Evolutionary conservation across 2,888 invertebrate genomes (phyloP), one percentile per base, ranked within the genome.

Genomic region (Scaptomyza flava): DNA sequence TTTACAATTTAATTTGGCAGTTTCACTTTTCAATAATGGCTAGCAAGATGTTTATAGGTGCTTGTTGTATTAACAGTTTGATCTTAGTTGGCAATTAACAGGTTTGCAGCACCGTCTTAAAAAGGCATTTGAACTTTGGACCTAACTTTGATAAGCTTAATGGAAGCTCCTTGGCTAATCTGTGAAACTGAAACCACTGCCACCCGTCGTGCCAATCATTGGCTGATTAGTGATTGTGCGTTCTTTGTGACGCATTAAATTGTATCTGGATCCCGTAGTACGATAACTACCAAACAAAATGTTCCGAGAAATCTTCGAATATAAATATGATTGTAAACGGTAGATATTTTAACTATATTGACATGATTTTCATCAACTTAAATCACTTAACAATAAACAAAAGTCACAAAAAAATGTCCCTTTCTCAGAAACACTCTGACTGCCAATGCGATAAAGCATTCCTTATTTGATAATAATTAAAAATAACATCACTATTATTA

Each of bases 1-100:
- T 69, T 66, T 79, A 83, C 83, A 86, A 83, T 83, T 83, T 86
- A 72, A 81, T 85, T 80, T 72, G 67, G 30, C 51, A 52, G 53
- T 68, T 76, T 58, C 42, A 54, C 48, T 64, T 54, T 42, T 42
- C n/a, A 20, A 3, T 38, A 11, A 43, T 9, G 31, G 9, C 31
- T 31, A 4, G 6, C n/a, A 36, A n/a, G 36, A 38, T 3, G 6
- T 27, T 33, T 30, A 59, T 53, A 33, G 31, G 9, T n/a, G n/a
- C 27, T 17, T 47, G 31, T 60, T 14, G 34, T 27, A 38, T 38
- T 59, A 62, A 54, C 72, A 51, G 57, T 47, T 56, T 47, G 72
- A 72, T 59, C 57, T 54, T 12, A 11, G 52, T 64, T 72, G 66
- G 62, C 73, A 73, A 23, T 23, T 23, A 23, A 23, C 23, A 23